Evolutionary conservation across 2,888 invertebrate species (phyloP), one percentile per base, ranked within the genome.

Genomic region (Hedya salicella): DNA sequence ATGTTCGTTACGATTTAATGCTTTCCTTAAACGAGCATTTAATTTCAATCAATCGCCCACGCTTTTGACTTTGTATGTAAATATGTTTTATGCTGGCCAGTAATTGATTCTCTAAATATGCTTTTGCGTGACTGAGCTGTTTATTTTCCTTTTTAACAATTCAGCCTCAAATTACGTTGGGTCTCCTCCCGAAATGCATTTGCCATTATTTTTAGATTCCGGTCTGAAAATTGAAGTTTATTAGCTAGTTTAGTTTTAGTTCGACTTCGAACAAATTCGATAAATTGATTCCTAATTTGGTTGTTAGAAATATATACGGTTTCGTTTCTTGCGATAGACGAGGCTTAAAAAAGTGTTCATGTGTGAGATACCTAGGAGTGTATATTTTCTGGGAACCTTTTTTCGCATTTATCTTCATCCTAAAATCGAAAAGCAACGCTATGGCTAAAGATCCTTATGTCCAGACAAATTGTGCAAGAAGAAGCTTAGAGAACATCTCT

Each of bases 61-160:
- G 32, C 65, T 46, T 52, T 59, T 42, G 57, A 46, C 52, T 53
- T 30, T 39, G 61, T 67, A 54, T 62, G 60, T 67, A 70, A 70
- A 69, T 69, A 71, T 49, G 61, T 68, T 65, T 66, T 39, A 57
- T 67, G 48, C 53, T 61, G 63, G 44, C 62, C 68, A 66, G 71
- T 78, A 83, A 86, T 84, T 82, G 83, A 81, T 84, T 83, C 78
- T 75, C 79, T 84, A 84, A 84, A 82, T 84, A 80, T 79, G 75
- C 78, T 81, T 82, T 86, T 78, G 86, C 86, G 85, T 85, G 85
- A 73, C 66, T 49, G 44, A 70, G 68, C 70, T 74, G 72, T 76
- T 78, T 70, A 71, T 73, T 71, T 77, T 77, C 73, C 70, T 71
- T 65, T 67, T 67, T 68, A 65, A 73, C 74, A 72, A 72, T 75